These are phyloP conservation scores for Pseudois nayaur DNA, from an alignment of 2,113 vertebrate species.

Conservation along the genomic window DNA sequence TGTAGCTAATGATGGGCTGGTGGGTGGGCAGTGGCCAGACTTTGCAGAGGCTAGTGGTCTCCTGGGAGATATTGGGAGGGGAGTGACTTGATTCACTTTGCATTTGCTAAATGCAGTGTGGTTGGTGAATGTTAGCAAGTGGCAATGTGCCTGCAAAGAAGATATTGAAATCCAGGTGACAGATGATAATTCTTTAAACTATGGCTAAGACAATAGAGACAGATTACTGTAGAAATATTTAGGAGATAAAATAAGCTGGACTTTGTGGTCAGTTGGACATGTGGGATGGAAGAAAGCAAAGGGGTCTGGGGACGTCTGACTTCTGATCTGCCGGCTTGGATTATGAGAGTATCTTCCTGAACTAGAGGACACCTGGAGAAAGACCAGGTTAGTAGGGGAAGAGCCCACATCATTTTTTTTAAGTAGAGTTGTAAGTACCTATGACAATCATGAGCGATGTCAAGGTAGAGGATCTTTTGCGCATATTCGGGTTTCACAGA, in stretches of 20 bases:
- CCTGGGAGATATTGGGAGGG: background rate
- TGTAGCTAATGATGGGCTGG: background rate
- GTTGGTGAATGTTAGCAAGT: background rate
- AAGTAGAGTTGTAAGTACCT: background rate
- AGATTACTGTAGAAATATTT: background rate
- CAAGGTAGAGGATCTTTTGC: background rate
- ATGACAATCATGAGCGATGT: background rate
- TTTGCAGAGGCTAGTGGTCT: background rate
- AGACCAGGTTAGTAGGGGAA: background rate
- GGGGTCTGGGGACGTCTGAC: background rate
- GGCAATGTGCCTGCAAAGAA: background rate
- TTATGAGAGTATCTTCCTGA: background rate
- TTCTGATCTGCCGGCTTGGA: background rate
- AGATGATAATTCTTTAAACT: background rate
- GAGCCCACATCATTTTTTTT: background rate
- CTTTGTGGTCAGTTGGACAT: background rate
- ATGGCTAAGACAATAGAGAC: background rate
- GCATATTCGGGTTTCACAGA: background rate
- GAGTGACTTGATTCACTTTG: background rate
- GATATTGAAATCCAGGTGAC: background rate
- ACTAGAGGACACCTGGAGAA: background rate
- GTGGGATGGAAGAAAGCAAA: background rate
- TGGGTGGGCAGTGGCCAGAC: background rate
- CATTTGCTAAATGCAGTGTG: background rate
- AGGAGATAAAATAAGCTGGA: background rate